Evolutionary conservation across 2,113 vertebrate species (phyloP).

Genomic region (Raja brachyura): DNA sequence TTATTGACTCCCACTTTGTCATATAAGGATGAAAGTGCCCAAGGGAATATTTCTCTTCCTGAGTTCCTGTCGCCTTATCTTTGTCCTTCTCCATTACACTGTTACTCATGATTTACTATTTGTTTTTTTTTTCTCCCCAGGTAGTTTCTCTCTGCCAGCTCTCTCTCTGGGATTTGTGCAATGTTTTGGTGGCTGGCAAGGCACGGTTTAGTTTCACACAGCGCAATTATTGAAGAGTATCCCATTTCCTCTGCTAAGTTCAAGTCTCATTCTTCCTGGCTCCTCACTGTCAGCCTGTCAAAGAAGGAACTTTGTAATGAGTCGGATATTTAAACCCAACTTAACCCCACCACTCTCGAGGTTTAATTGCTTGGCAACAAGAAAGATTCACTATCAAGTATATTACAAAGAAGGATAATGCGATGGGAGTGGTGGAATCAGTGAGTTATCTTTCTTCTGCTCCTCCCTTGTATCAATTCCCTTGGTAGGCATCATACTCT

Average conservation of each 20-base stretch:
- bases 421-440: not conserved
- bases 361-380: conserved; percentile 22
- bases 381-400: not conserved
- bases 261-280: conserved; percentile 1
- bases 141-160: not conserved
- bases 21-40: not conserved
- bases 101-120: not conserved
- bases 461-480: not conserved
- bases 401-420: not conserved
- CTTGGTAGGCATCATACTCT: not conserved
- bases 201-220: conserved; percentile 16
- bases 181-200: not conserved
- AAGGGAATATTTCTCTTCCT: not conserved
- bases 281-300: conserved; percentile 11
- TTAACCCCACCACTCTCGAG: not conserved
- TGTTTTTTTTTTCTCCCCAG: not conserved
- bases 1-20: not conserved
- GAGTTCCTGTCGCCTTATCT: not conserved
- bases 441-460: not conserved
- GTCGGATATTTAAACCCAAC: conserved; percentile 26
- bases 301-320: conserved; percentile 14
- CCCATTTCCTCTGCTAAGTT: conserved; percentile 13
- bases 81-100: not conserved
- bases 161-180: not conserved
- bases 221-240: conserved; percentile 26